Evolutionary conservation across 92 coral and sea anemone species (phyloP).

Genomic region (Palythoa heliodiscus): DNA sequence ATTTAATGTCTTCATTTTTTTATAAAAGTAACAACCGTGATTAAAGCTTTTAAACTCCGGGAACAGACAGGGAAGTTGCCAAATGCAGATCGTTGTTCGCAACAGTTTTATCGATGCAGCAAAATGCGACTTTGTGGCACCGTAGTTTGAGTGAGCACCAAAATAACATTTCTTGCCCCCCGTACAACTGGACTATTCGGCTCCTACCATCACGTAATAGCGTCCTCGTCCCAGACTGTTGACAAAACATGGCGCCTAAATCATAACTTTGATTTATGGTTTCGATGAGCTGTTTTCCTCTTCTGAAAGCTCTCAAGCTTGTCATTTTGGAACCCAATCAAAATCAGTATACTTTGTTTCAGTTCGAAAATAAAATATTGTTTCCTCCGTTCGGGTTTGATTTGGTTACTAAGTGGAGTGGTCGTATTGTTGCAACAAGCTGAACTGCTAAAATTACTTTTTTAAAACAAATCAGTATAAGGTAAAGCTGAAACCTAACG

Average conservation of each 20-base stretch:
- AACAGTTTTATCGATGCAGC: not conserved
- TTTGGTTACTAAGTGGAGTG: not conserved
- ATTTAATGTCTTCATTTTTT: too few relatives aligned
- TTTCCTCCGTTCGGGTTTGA: not conserved
- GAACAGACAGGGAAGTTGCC: not conserved
- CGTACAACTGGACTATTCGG: not conserved
- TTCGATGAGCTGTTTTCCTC: not conserved
- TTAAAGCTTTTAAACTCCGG: too few relatives aligned
- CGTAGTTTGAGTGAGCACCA: not conserved
- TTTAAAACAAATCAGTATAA: too few relatives aligned
- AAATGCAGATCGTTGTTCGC: not conserved
- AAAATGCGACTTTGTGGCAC: conserved; percentile 32
- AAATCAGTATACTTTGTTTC: not conserved
- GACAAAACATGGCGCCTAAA: conserved; percentile 31
- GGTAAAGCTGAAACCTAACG: too few relatives aligned
- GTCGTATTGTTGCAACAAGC: too few relatives aligned
- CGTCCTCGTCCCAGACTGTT: conserved; percentile 29
- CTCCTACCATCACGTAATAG: conserved; percentile 26
- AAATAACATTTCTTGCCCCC: not conserved
- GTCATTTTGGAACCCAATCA: not conserved
- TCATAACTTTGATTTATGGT: conserved; percentile 24
- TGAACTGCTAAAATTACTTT: not conserved
- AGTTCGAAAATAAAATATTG: not conserved
- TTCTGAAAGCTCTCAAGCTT: not conserved
- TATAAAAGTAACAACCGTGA: too few relatives aligned